Evolutionary conservation across 2,888 invertebrate species (phyloP).

Genomic region (Drosophila helvetica): DNA sequence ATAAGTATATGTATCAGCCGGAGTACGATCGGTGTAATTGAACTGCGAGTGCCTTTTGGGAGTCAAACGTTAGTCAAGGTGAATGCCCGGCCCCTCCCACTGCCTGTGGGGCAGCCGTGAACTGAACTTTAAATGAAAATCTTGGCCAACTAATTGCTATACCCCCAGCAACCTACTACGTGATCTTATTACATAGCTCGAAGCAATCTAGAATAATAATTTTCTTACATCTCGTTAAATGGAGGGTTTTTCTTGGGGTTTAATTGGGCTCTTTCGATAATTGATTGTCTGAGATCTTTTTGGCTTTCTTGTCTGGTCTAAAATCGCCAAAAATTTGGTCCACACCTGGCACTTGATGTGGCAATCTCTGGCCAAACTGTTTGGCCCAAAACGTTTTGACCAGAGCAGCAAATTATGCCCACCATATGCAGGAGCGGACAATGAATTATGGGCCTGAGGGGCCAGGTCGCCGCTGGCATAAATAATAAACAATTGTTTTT

Average conservation of each 20-base stretch:
- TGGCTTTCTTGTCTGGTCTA: slow-evolving; percentile 3
- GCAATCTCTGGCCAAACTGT: slow-evolving; percentile 9
- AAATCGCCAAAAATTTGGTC: slow-evolving; percentile 13
- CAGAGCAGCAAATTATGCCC: slow-evolving; percentile 5
- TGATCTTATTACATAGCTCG: too few species aligned
- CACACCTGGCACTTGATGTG: slow-evolving; percentile 26
- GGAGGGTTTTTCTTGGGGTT: slow-evolving; percentile 4
- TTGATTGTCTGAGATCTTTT: slow-evolving; percentile 28
- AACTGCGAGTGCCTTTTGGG: slow-evolving; percentile 15
- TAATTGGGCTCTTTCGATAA: slow-evolving; percentile 24
- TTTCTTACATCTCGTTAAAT: background rate
- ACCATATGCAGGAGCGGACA: slow-evolving; percentile 28
- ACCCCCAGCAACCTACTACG: too few species aligned
- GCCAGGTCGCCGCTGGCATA: slow-evolving; percentile 23
- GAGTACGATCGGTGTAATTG: slow-evolving; percentile 2
- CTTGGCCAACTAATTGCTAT: background rate
- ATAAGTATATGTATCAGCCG: background rate
- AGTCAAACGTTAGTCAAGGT: slow-evolving; percentile 27
- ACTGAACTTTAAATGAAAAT: background rate
- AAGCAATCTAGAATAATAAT: background rate
- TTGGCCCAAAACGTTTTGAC: background rate
- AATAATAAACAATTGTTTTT: slow-evolving; percentile 38
- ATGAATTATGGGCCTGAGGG: slow-evolving; percentile 33
- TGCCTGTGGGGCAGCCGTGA: background rate
- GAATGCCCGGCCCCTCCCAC: slow-evolving; percentile 17